Evolutionary conservation across 2,113 vertebrate species (phyloP).

Genomic region (Pelodiscus sinensis): DNA sequence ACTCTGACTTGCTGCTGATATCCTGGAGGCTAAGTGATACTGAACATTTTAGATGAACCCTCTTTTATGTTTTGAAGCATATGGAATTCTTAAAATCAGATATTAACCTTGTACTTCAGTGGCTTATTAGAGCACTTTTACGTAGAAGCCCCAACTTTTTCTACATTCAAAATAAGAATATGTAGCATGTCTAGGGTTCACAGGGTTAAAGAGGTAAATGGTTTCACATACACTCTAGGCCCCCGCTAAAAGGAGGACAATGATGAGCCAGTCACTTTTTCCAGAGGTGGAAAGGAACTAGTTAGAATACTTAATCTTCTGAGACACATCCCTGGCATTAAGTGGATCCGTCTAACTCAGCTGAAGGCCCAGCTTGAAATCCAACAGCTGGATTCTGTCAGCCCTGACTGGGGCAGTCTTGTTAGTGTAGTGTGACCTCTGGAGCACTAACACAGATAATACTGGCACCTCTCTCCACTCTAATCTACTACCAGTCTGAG

Average conservation of each 20-base stretch:
- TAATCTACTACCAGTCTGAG: conserved; percentile 90
- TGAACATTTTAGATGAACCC: not conserved
- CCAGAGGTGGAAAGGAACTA: conserved; percentile 71
- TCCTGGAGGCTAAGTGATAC: not conserved
- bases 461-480: conserved; percentile 92
- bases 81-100: not conserved
- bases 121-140: not conserved
- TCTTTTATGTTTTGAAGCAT: not conserved
- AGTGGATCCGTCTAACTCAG: conserved; percentile 77
- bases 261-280: conserved; percentile 66
- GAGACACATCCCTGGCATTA: conserved; percentile 74
- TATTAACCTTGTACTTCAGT: not conserved
- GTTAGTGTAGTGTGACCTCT: conserved; percentile 95
- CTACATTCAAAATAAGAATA: conserved; percentile 43
- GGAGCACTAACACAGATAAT: conserved; percentile 94
- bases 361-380: conserved; percentile 29
- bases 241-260: conserved; percentile 57
- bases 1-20: rapidly evolving
- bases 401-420: conserved; percentile 86
- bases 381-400: conserved; percentile 93
- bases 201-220: conserved; percentile 82
- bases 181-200: conserved; percentile 63
- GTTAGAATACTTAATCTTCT: conserved; percentile 74
- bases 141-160: conserved; percentile 14
- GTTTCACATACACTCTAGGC: conserved; percentile 66